Base-by-base conservation (phyloP, 2,113 vertebrate genomes). In the Istiophorus platypterus region DNA sequence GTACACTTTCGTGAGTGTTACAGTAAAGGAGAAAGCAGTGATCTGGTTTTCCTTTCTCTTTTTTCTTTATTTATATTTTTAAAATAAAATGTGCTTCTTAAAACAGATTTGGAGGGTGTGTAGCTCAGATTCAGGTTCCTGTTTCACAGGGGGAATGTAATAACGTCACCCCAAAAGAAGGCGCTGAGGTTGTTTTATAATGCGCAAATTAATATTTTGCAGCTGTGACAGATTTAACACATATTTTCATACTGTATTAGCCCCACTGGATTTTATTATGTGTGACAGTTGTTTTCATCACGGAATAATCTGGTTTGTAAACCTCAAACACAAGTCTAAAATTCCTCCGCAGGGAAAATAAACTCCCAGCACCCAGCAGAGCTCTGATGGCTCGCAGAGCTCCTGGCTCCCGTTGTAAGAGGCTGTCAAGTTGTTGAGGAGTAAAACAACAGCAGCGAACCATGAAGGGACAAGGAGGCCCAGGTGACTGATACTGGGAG, bases 271-370 rank as follows among this genome's bases (percentile, higher is more conserved):
- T 76, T 90, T 92, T 85, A 88, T 88, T 66, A 69, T 27, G 65
- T 56, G 70, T 74, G 87, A 88, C 78, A 59, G 82, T 12, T 15
- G 76, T 88, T 88, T 85, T 88, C 82, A 85, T 89, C 76, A 85
- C 58, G 74, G 81, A 89, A 84, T 77, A 77, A 80, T 89, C 77
- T 78, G 88, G 73, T 83, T 86, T 75, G 78, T 86, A 81, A 86
- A 85, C 78, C 73, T 45, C 79, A 72, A 78, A 72, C 75, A 65
- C 63, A 18, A 52, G 80, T 74, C 86, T 65, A 72, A 72, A 84
- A 92, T 89, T 88, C 92, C 85, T 83, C 59, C 17, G 0, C 49
- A 20, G 80, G 80, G 78, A 87, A 90, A 81, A 89, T 90, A 91
- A 90, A 91, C 90, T 86, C 57, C 20, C 71, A 79, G 82, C n/a